These are phyloP conservation scores for Gymnogyps californianus DNA, from an alignment of 2,113 vertebrate species.

Conservation along the genomic window DNA sequence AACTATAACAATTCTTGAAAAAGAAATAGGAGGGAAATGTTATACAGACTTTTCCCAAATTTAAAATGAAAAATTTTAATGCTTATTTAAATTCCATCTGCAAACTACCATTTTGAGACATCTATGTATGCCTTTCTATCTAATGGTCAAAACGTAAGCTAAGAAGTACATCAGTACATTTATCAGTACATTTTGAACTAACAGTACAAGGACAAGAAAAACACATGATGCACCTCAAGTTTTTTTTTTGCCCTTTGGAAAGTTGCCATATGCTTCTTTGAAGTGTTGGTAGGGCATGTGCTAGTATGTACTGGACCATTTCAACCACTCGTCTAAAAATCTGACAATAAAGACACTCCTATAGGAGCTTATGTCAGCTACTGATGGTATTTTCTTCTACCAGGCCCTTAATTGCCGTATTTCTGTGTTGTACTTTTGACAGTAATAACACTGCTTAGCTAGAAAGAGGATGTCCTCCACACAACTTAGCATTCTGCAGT, in stretches of 20 bases:
- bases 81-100: neutral
- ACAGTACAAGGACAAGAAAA: neutral
- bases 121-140: neutral
- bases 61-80: neutral
- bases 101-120: neutral
- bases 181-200: neutral
- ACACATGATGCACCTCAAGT: neutral
- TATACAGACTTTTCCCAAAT: neutral
- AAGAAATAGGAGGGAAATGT: neutral
- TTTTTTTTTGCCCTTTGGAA: neutral
- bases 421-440: neutral
- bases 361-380: neutral
- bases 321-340: neutral
- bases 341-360: neutral
- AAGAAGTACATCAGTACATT: neutral
- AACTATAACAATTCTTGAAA: neutral
- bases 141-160: neutral
- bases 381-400: neutral
- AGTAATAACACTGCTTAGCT: neutral
- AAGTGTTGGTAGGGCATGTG: neutral
- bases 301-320: neutral
- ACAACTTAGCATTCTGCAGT: neutral
- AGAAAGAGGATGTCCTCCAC: neutral
- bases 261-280: neutral
- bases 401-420: neutral